Evolutionary conservation across 1,140 invertebrate genomes (phyloP).

Genomic region (Eumaeus atala): DNA sequence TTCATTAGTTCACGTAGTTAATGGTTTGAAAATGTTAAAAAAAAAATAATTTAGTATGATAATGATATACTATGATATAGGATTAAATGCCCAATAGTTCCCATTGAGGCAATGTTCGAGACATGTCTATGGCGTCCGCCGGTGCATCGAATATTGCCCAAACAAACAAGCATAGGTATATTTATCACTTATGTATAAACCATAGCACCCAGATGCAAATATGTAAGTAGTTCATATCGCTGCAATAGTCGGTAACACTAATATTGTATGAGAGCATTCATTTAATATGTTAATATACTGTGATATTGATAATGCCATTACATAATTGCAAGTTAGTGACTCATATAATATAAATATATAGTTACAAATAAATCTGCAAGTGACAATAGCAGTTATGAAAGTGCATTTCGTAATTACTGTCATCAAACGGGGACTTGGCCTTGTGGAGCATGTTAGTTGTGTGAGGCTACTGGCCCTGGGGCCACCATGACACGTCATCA

Average conservation of each 20-base stretch:
- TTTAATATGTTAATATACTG: slow-evolving; percentile 64
- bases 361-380: slow-evolving; percentile 68
- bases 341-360: slow-evolving; percentile 74
- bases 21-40: slow-evolving; percentile 70
- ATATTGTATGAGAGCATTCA: slow-evolving; percentile 62
- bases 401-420: slow-evolving; percentile 67
- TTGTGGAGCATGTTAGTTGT: slow-evolving; percentile 74
- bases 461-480: slow-evolving; percentile 62
- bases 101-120: slow-evolving; percentile 57
- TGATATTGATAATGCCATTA: slow-evolving; percentile 61
- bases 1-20: slow-evolving; percentile 69
- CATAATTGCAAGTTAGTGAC: slow-evolving; percentile 75
- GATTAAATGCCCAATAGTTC: slow-evolving; percentile 76
- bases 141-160: slow-evolving; percentile 47
- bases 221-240: slow-evolving; percentile 67
- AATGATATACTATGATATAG: slow-evolving; percentile 71
- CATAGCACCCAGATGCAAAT: slow-evolving; percentile 73
- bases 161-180: slow-evolving; percentile 66
- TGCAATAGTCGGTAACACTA: slow-evolving; percentile 44
- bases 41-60: slow-evolving; percentile 72
- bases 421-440: slow-evolving; percentile 71
- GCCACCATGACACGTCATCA: slow-evolving; percentile 68
- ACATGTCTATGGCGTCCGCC: slow-evolving; percentile 20
- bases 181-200: slow-evolving; percentile 71
- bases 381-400: slow-evolving; percentile 69